Conservation (phyloP, 2,797 vertebrate genomes). For the Silurus lanzhouensis region DNA sequence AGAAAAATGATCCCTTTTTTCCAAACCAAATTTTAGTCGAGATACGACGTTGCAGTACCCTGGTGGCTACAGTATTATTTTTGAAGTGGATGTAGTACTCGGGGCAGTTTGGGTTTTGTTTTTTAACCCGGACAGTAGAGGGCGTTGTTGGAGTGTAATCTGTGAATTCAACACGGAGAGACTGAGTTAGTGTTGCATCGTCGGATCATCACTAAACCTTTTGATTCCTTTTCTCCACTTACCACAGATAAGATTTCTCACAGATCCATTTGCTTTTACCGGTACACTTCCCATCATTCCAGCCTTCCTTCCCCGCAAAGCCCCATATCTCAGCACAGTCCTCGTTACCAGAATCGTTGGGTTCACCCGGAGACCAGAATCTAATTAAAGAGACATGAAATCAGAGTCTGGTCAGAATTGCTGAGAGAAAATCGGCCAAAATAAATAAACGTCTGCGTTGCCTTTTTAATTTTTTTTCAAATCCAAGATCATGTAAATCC, state of each 20-base stretch:
- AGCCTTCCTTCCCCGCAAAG: background rate
- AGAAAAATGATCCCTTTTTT: too few relatives aligned
- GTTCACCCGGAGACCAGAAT: background rate
- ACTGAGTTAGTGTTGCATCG: background rate
- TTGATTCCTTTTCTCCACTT: background rate
- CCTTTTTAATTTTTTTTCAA: background rate
- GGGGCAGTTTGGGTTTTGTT: background rate
- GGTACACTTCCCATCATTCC: background rate
- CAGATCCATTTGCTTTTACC: background rate
- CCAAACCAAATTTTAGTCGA: background rate
- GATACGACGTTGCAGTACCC: background rate
- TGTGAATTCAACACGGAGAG: background rate
- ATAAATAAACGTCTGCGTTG: background rate
- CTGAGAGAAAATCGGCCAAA: background rate
- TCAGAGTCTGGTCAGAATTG: background rate
- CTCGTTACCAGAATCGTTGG: background rate
- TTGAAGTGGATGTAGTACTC: too few relatives aligned
- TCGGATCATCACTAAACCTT: background rate
- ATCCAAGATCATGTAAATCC: too few relatives aligned
- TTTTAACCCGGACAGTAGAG: background rate
- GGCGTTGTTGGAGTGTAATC: background rate
- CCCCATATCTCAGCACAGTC: conserved; percentile 24
- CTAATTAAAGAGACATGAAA: background rate
- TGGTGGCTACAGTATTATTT: background rate
- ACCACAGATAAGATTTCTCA: background rate